Base-by-base conservation (phyloP, 2,113 vertebrate genomes). In the Catharus bicknelli region DNA sequence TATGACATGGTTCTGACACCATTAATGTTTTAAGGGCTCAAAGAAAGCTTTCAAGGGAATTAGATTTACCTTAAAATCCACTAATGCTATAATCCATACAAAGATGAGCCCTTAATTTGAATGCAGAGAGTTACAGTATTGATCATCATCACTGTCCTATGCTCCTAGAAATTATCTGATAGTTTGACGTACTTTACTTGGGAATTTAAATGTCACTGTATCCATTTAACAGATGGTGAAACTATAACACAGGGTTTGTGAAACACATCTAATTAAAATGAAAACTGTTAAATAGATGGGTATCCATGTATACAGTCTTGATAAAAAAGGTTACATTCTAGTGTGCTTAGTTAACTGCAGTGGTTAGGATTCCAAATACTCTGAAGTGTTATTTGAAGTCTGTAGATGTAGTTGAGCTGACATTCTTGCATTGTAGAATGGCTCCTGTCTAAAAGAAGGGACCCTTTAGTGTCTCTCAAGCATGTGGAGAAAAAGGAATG, bases 11-110 rank as follows among this genome's bases (percentile, higher is more conserved):
- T 72, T 91, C 42, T 84, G 42, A 76, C 84, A 89, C 38, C 42
- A 23, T 50, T 75, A 20, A 50, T 75, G 21, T 68, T 79, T 85
- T 72, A 85, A 61, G 42, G 32, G 9, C 45, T 87, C 50, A 62
- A 57, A 61, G 27, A 84, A 84, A 81, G 26, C 53, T 87, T 93
- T 92, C n/a, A 61, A 30, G 32, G 20, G 9, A 87, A 76, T 85
- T 68, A 79, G 34, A 83, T 90, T 79, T 91, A 76, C 58, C 32
- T 91, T 91, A 47, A 94, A 79, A 87, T 45, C 27, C 32, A 23
- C 45, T 85, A 15, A 45, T 68, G 27, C 45, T 94, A 32, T 57
- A 78, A 91, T 68, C 19, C 11, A 13, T 68, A 47, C 22, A 78
- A 79, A 87, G 54, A 50, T 38, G 17, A 79, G 25, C 23, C 10